Conservation (phyloP, 2,797 vertebrate species). For the Pangasius sanitwongsei region DNA sequence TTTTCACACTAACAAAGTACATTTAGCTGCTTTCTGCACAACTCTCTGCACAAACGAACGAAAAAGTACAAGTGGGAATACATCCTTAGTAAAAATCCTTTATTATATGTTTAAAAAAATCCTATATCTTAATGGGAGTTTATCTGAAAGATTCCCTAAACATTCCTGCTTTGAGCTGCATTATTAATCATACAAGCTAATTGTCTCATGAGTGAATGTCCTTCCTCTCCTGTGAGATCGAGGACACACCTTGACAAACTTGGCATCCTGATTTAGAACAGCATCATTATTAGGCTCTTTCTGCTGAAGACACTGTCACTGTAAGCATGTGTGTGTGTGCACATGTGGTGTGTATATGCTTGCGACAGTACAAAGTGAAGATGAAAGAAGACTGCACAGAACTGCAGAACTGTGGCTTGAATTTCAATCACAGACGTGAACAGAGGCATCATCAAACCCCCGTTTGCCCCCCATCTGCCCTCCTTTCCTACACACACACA, state of each 20-base stretch:
- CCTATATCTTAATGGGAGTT: background rate
- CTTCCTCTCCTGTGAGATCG: background rate
- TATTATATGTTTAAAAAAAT: background rate
- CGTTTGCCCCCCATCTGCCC: constrained; percentile 11
- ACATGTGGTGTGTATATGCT: background rate
- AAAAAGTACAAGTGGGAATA: background rate
- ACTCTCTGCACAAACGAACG: background rate
- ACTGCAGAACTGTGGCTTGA: constrained; percentile 37
- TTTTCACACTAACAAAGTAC: background rate
- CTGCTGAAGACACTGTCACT: background rate
- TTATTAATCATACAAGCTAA: background rate
- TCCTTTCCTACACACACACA: background rate
- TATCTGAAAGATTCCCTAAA: background rate
- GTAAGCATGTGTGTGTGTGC: background rate
- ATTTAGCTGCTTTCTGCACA: background rate
- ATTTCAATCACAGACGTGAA: constrained; percentile 47
- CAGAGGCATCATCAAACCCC: background rate
- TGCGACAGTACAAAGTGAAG: constrained; percentile 41
- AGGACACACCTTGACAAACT: constrained; percentile 15
- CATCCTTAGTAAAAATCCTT: background rate
- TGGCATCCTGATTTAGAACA: constrained; percentile 18
- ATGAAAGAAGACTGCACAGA: constrained; percentile 37
- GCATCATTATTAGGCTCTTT: background rate
- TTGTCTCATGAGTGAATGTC: constrained; percentile 21
- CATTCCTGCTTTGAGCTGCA: background rate